Percentiles rank a stretch among this genome's conserved stretches.
Evolutionary conservation across 2,888 invertebrate genomes (phyloP).

Genomic region (Tipula helvola): DNA sequence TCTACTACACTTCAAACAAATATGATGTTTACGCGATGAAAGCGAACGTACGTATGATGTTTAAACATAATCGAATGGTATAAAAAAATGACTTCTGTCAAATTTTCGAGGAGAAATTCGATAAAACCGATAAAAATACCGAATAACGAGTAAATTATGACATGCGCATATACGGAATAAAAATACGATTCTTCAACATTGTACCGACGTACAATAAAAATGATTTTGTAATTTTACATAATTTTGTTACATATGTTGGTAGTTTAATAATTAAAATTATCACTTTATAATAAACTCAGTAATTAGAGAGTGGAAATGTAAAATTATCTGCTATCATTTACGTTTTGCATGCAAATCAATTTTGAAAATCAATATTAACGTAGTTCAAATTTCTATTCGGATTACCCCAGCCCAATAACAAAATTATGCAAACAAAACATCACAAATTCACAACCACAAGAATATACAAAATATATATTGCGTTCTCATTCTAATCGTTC

Average conservation of each 20-base stretch:
- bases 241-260: not conserved
- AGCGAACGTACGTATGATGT: not conserved
- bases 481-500: not conserved
- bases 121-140: not conserved
- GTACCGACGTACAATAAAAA: not conserved
- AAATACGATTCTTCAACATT: not conserved
- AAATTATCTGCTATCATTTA: not conserved
- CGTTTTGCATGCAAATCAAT: not conserved
- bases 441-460: too few relatives aligned
- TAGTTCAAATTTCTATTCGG: not conserved
- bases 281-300: not conserved
- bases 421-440: not conserved
- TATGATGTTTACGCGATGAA: not conserved
- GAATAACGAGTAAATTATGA: not conserved
- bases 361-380: not conserved
- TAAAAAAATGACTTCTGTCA: not conserved
- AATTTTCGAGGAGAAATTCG: not conserved
- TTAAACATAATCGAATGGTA: not conserved
- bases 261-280: not conserved
- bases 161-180: not conserved
- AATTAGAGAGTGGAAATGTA: not conserved
- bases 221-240: not conserved
- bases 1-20: not conserved
- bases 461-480: not conserved
- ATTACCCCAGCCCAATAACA: not conserved